Percentiles rank a stretch among this genome's conserved stretches.
phyloP scores from a whole-genome alignment of 2,113 vertebrate genomes.

The Apteryx owenii region DNA sequence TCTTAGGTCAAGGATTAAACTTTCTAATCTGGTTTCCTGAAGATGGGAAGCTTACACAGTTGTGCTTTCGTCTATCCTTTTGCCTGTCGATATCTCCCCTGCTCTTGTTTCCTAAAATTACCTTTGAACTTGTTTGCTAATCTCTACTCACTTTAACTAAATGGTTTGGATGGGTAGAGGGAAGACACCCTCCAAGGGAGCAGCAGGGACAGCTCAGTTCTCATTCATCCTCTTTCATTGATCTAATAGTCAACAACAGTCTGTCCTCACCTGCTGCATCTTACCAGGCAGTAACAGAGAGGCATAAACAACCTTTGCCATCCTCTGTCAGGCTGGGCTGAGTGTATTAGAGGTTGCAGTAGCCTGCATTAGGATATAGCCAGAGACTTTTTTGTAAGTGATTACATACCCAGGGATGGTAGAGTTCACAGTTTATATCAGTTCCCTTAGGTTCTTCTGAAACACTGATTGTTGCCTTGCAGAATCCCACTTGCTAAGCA shows the following conservation, averaged over 20 bases:
- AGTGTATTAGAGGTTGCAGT: neutral
- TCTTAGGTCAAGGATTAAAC: too few species aligned
- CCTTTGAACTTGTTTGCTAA: neutral
- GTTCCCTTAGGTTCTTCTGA: neutral
- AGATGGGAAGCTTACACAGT: too few species aligned
- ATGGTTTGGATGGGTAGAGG: neutral
- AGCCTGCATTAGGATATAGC: neutral
- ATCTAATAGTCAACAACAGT: neutral
- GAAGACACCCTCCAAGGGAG: neutral
- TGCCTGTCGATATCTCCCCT: neutral
- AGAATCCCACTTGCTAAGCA: slow-evolving; percentile 66
- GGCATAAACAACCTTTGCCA: rapidly evolving
- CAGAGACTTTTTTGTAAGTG: neutral
- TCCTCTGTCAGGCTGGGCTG: neutral
- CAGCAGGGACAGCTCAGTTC: neutral
- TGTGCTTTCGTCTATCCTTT: too few species aligned
- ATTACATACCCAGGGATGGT: slow-evolving; percentile 26
- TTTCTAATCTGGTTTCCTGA: too few species aligned
- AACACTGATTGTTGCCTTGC: slow-evolving; percentile 41
- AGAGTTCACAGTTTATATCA: slow-evolving; percentile 66
- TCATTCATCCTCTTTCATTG: neutral
- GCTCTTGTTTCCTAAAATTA: neutral
- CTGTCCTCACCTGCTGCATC: neutral
- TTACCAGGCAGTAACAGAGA: neutral
- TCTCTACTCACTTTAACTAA: neutral